Base-by-base conservation (phyloP, 2,888 invertebrate genomes). In the Oscheius sp. region DNA sequence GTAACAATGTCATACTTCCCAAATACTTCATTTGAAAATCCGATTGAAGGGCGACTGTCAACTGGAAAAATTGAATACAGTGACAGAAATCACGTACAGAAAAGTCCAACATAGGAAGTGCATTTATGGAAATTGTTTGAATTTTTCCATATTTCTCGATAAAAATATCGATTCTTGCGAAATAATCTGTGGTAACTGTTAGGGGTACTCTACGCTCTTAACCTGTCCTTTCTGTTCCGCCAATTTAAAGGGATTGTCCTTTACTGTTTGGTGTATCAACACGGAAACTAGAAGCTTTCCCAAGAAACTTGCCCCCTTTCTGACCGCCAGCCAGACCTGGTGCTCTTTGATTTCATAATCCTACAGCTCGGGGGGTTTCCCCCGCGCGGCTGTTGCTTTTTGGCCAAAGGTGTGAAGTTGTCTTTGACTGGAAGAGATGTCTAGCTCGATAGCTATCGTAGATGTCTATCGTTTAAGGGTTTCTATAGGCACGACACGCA, bases 391-490 rank as follows among this genome's bases (percentile, higher is more conserved):
- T 66, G 66, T 52, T 66, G 66, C 52, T 18, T 35, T 66, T 45
- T 66, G 52, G 27, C 29, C 27, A n/a, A 18, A 66, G 52, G 66
- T 66, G 66, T 66, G 66, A 66, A 66, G 52, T 66, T 66, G 66
- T 66, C 66, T 66, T 66, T 27, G 66, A 25, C 61, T 58, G 58
- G 29, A 58, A 16, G 58, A n/a, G 63, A 41, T 63, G 63, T 43
- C 63, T 63, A 63, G 63, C 63, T 63, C 63, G 63, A 63, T 63
- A 63, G 46, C 63, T 43, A 43, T 63, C 61, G 61, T 21, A 66
- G 66, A 66, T 66, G 66, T 66, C 66, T 66, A 66, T 25, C 66
- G 46, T 43, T 23, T 13, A 21, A 66, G 7, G 66, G 66, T 35
- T 66, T 52, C 35, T 27, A 52, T 66, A 43, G 43, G 43, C 41